Evolutionary conservation across 2,113 vertebrate species (phyloP).

Genomic region (Athene cunicularia): DNA sequence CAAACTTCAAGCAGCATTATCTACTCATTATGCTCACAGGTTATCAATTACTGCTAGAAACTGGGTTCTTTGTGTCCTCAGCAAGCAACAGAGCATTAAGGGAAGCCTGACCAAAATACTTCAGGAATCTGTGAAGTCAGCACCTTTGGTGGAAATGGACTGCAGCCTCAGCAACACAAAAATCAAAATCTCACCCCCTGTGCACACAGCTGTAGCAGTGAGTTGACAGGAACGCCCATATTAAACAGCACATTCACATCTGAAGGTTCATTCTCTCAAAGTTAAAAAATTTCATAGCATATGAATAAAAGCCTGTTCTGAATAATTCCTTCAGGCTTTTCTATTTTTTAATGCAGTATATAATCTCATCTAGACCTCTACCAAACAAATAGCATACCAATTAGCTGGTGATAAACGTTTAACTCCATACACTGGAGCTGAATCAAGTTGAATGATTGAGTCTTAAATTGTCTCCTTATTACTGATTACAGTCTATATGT

Average conservation of each 20-base stretch:
- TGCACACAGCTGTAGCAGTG: not conserved
- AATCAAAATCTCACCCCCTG: not conserved
- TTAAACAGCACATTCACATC: not conserved
- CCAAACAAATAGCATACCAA: not conserved
- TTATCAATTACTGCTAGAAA: not conserved
- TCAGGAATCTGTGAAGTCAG: constrained; percentile 53
- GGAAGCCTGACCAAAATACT: constrained; percentile 47
- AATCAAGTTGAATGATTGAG: not conserved
- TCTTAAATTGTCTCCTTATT: not conserved
- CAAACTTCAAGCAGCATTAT: not conserved
- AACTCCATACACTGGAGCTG: not conserved
- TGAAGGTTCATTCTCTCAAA: not conserved
- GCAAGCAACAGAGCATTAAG: constrained; percentile 17
- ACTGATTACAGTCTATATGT: not conserved
- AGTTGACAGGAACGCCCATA: not conserved
- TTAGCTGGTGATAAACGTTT: not conserved
- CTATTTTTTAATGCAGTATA: not conserved
- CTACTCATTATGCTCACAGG: not conserved
- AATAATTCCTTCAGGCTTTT: not conserved
- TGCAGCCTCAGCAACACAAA: constrained; percentile 34
- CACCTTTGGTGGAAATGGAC: not conserved
- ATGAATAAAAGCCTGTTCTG: not conserved
- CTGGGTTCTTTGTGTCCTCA: not conserved
- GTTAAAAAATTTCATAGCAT: not conserved
- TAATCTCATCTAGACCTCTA: not conserved